These are phyloP conservation scores for Calliopsis andreniformis DNA, from an alignment of 1,140 invertebrate genomes.

Conservation along the genomic window DNA sequence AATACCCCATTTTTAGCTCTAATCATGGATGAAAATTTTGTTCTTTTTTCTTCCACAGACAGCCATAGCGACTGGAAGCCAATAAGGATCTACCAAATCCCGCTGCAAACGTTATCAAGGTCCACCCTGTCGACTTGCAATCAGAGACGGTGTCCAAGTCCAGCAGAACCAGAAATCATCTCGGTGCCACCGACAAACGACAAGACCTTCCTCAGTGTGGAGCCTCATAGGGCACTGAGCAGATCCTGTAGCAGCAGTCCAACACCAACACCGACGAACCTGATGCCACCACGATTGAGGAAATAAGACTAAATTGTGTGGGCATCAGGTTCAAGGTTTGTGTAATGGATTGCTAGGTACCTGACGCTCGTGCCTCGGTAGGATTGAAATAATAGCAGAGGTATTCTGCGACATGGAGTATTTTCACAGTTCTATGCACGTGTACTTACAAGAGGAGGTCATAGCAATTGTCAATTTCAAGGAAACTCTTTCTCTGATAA, in stretches of 20 bases:
- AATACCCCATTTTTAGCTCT: not conserved
- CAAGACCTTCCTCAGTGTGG: conserved; percentile 71
- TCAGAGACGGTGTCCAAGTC: conserved; percentile 69
- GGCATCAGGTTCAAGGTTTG: not conserved
- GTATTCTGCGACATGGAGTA: not conserved
- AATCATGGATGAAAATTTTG: too few species aligned
- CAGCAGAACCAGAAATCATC: conserved; percentile 67
- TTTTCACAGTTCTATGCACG: conserved; percentile 6
- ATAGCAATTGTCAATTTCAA: too few species aligned
- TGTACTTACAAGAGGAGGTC: conserved; percentile 9
- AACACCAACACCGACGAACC: conserved; percentile 70
- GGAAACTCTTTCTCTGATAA: not conserved
- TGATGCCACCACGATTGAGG: conserved; percentile 37
- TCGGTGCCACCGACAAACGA: conserved; percentile 62
- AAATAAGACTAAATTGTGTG: conserved; percentile 36
- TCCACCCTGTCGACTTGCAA: conserved; percentile 60
- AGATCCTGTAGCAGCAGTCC: conserved; percentile 82
- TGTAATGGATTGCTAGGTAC: conserved; percentile 15
- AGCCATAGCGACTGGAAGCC: conserved; percentile 76
- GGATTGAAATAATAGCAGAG: conserved; percentile 12
- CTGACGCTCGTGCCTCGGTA: conserved; percentile 48
- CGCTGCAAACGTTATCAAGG: conserved; percentile 77
- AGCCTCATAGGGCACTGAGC: conserved; percentile 75
- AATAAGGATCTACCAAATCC: conserved; percentile 83
- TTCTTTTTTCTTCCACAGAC: conserved; percentile 43